Base-by-base conservation (phyloP, 2,888 invertebrate genomes). In the Dyspetes luteomarginatus region DNA sequence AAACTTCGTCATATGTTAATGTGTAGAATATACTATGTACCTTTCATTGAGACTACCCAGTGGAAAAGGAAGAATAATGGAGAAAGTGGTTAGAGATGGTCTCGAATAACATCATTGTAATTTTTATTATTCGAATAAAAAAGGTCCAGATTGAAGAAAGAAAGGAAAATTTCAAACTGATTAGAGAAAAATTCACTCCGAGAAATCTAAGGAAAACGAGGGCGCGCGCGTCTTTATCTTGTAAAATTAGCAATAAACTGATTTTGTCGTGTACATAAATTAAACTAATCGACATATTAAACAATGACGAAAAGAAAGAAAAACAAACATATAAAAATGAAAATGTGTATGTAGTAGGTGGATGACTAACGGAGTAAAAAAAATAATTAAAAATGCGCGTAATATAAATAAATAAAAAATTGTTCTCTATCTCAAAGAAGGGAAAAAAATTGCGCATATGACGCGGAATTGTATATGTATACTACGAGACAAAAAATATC, bases 171-270 rank as follows among this genome's bases (percentile, higher is more conserved):
- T 36, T 12, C 58, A 58, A 58, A 26, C 12, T 58, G 22, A 12
- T 19, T 58, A 58, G 4, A 58, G 9, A 36, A 24, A 41, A 24
- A 60, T 19, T 62, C 55, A 65, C 19, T 19, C 43, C 17, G 43
- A 68, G n/a, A 71, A 74, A 60, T n/a, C 22, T 30, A 15, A 58
- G 69, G 45, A 19, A 69, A 28, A 12, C 22, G 17, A n/a, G 9
- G n/a, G 74, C 64, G 67, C 55, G 69, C 30, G 62, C 52, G 56
- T 45, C 75, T 72, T 73, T 58, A 82, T 87, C 86, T 86, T 88
- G 89, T 90, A 88, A 90, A 43, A 89, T 87, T 90, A 91, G 90
- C 89, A 89, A 90, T 91, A 90, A 89, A 88, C 67, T 72, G 78
- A 79, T 82, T 71, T 30, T 86, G n/a, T 84, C 81, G 84, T 88